These are phyloP conservation scores for Drosophila arawakana DNA, from an alignment of 1,140 invertebrate genomes.

Conservation along the genomic window DNA sequence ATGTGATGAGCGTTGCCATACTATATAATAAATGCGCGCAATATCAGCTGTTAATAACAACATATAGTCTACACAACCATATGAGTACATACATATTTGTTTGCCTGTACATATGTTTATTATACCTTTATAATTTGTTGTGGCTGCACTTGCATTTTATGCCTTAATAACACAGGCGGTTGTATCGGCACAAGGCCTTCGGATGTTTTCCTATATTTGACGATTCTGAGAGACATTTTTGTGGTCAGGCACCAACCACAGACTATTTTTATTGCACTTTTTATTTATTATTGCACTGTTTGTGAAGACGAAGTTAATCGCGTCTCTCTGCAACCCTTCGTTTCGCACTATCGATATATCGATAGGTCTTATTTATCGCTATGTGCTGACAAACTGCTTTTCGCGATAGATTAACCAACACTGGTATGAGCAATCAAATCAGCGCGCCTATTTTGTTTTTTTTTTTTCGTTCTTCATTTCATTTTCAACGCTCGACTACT, in stretches of 20 bases:
- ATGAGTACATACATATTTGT: slow-evolving; percentile 6
- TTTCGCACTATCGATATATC: slow-evolving; percentile 5
- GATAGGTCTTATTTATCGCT: background rate
- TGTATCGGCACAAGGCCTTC: slow-evolving; percentile 30
- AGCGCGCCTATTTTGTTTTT: slow-evolving; percentile 37
- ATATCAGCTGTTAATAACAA: slow-evolving; percentile 31
- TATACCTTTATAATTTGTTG: slow-evolving; percentile 49
- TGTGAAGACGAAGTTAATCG: slow-evolving; percentile 6
- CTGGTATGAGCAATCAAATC: slow-evolving; percentile 11
- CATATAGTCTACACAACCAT: background rate
- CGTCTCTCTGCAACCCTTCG: slow-evolving; percentile 5
- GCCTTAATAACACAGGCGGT: slow-evolving; percentile 20
- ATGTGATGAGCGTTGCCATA: slow-evolving; percentile 23
- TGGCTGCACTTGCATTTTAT: slow-evolving; percentile 30
- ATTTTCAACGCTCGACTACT: slow-evolving; percentile 37
- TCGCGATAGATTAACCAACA: background rate
- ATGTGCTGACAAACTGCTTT: slow-evolving; percentile 3
- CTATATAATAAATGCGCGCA: background rate
- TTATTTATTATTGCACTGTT: slow-evolving; percentile 13
- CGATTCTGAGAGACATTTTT: slow-evolving; percentile 73
- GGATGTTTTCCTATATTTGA: slow-evolving; percentile 63
- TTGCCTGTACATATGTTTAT: slow-evolving; percentile 4
- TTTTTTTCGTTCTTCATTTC: slow-evolving; percentile 35
- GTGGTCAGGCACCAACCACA: background rate
- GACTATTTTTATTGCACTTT: slow-evolving; percentile 13